A percentile compares a stretch with the other conserved stretches of the same genome.
Evolutionary conservation across 2,797 vertebrate species (phyloP).

Genomic region (Gambelia wislizenii): DNA sequence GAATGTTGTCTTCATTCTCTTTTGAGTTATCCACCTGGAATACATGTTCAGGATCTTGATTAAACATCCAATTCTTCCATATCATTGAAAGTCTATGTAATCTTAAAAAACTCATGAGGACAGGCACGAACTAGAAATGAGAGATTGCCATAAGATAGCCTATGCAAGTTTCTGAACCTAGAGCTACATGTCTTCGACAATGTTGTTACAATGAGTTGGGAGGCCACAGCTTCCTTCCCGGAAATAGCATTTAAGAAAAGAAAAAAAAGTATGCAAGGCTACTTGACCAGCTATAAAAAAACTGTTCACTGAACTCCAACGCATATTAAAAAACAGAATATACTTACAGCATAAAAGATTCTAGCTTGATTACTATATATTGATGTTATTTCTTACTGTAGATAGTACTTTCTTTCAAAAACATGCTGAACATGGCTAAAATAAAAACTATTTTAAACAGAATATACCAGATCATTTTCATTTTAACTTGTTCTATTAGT

Average conservation of each 20-base stretch:
- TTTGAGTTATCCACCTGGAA: conserved; percentile 96
- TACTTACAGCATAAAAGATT: background rate
- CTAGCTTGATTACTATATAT: background rate
- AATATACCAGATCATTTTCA: background rate
- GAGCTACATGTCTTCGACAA: conserved; percentile 45
- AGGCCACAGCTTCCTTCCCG: conserved; percentile 88
- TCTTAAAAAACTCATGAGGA: conserved; percentile 84
- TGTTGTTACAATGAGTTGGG: conserved; percentile 72
- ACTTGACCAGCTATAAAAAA: conserved; percentile 78
- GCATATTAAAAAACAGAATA: background rate
- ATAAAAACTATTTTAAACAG: background rate
- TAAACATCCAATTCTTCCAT: conserved; percentile 93
- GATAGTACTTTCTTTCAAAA: background rate
- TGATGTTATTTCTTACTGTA: background rate
- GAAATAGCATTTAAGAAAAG: conserved; percentile 76
- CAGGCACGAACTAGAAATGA: conserved; percentile 46
- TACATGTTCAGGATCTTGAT: conserved; percentile 85
- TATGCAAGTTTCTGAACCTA: background rate
- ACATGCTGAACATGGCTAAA: background rate
- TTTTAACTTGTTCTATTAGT: background rate
- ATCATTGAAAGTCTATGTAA: conserved; percentile 85
- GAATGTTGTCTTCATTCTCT: conserved; percentile 86
- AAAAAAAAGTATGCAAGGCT: conserved; percentile 74
- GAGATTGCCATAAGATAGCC: conserved; percentile 25
- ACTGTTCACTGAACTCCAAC: conserved; percentile 34